Conservation (phyloP, 2,113 vertebrate species). For the Hyaena hyaena region DNA sequence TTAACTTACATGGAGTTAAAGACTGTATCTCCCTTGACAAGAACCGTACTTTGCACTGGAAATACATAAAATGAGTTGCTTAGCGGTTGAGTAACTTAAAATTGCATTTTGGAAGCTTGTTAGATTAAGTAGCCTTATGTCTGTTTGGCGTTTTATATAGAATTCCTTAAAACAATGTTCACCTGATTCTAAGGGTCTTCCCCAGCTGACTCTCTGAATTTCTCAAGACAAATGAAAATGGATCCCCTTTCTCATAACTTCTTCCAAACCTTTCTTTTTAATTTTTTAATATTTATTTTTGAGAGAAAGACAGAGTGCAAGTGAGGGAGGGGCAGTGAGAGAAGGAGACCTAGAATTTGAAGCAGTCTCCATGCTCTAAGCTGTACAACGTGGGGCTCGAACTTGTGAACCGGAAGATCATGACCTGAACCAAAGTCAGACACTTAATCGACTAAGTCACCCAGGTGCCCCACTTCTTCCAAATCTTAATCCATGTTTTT, state of each 20-base stretch:
- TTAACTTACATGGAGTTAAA: slow-evolving; percentile 11
- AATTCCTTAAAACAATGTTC: slow-evolving; percentile 2
- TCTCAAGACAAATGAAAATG: slow-evolving; percentile 19
- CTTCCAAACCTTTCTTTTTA: neutral
- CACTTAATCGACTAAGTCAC: too few species aligned
- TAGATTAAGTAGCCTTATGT: neutral
- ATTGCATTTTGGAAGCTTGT: slow-evolving; percentile 37
- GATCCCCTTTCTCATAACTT: neutral
- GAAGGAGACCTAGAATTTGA: too few species aligned
- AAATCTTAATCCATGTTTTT: neutral
- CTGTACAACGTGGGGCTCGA: too few species aligned
- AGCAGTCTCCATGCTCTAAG: too few species aligned
- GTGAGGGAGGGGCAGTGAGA: too few species aligned
- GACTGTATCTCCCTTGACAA: neutral
- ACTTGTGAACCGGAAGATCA: too few species aligned
- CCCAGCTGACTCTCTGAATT: neutral
- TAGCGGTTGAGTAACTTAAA: slow-evolving; percentile 23
- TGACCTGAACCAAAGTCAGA: too few species aligned
- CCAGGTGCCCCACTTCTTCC: too few species aligned
- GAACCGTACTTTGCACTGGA: neutral
- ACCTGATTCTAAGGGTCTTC: neutral
- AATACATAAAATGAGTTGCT: neutral
- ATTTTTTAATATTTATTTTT: too few species aligned
- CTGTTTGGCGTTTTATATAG: slow-evolving; percentile 17
- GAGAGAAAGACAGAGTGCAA: too few species aligned